A percentile compares a stretch with the other conserved stretches of the same genome.
Conservation (phyloP, 2,888 invertebrate genomes). For the Scaptomyza tumidula region DNA sequence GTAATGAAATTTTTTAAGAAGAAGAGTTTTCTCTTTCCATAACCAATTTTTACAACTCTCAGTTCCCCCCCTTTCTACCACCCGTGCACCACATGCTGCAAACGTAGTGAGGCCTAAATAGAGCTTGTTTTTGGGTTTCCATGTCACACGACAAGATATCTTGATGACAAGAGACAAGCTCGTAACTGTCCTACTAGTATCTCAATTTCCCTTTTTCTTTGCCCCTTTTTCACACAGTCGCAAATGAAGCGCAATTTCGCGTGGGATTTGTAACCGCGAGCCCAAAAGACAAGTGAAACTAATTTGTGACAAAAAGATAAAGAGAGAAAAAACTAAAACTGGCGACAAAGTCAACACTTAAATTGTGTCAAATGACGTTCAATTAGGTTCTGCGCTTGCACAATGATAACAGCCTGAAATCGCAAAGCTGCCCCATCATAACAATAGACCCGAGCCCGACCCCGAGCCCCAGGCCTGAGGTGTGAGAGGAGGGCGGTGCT, state of each 20-base stretch:
- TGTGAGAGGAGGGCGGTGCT: slow-evolving; percentile 24
- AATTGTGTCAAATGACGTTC: slow-evolving; percentile 78
- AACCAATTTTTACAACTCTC: not conserved
- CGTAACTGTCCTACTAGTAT: slow-evolving; percentile 30
- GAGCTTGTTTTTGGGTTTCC: slow-evolving; percentile 61
- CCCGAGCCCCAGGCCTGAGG: slow-evolving; percentile 6
- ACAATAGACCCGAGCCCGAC: slow-evolving; percentile 46
- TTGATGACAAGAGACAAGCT: slow-evolving; percentile 14
- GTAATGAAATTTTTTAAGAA: not conserved
- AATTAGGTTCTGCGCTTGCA: slow-evolving; percentile 70
- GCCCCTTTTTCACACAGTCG: slow-evolving; percentile 12
- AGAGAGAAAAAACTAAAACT: slow-evolving; percentile 5
- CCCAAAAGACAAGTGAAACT: slow-evolving; percentile 68
- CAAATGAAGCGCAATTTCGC: slow-evolving; percentile 52
- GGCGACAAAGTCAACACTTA: slow-evolving; percentile 62
- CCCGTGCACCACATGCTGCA: slow-evolving; percentile 9
- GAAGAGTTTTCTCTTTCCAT: not conserved
- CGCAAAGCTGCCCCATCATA: slow-evolving; percentile 39
- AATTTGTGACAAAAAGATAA: slow-evolving; percentile 53
- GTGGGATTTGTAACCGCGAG: slow-evolving; percentile 44
- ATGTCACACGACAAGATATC: slow-evolving; percentile 59
- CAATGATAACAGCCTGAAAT: slow-evolving; percentile 64
- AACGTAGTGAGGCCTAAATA: slow-evolving; percentile 42
- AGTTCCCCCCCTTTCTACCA: not conserved
- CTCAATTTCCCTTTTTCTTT: slow-evolving; percentile 40